These are phyloP conservation scores for Cyrtonyx montezumae DNA, from an alignment of 2,113 vertebrate species.

Conservation along the genomic window DNA sequence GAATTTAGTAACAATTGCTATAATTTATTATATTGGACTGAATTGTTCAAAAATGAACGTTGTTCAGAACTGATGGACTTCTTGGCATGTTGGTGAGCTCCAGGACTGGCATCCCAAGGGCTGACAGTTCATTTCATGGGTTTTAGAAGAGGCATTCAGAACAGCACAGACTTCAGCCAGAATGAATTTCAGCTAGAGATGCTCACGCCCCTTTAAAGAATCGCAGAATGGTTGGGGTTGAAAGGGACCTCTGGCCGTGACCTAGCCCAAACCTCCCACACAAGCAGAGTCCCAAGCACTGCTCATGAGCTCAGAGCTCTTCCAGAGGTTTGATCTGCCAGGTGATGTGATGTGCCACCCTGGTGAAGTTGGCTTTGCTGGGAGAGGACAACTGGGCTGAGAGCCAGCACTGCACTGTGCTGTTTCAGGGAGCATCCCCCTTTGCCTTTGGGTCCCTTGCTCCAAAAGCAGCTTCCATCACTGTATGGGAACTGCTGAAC, in stretches of 20 bases:
- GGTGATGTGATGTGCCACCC: accelerated
- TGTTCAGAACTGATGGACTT: not conserved
- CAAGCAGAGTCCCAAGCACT: too few relatives aligned
- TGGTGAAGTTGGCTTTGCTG: accelerated
- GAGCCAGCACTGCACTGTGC: not conserved
- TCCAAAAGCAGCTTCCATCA: not conserved
- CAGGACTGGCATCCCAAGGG: not conserved
- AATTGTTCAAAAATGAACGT: not conserved
- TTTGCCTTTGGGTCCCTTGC: not conserved
- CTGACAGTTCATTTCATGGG: not conserved
- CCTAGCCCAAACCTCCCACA: too few relatives aligned
- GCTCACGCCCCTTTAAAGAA: accelerated
- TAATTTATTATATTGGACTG: not conserved
- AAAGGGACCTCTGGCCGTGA: too few relatives aligned
- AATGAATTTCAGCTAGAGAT: not conserved
- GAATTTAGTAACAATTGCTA: not conserved
- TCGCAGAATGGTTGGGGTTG: too few relatives aligned
- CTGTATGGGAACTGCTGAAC: too few relatives aligned
- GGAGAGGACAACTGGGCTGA: not conserved
- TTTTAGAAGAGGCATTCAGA: not conserved
- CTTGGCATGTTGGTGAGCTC: not conserved
- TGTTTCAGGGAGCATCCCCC: too few relatives aligned
- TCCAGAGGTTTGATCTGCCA: not conserved
- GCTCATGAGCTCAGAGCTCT: not conserved
- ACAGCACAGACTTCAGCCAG: not conserved